Evolutionary conservation across 2,113 vertebrate genomes (phyloP).

Genomic region (Ictidomys tridecemlineatus): DNA sequence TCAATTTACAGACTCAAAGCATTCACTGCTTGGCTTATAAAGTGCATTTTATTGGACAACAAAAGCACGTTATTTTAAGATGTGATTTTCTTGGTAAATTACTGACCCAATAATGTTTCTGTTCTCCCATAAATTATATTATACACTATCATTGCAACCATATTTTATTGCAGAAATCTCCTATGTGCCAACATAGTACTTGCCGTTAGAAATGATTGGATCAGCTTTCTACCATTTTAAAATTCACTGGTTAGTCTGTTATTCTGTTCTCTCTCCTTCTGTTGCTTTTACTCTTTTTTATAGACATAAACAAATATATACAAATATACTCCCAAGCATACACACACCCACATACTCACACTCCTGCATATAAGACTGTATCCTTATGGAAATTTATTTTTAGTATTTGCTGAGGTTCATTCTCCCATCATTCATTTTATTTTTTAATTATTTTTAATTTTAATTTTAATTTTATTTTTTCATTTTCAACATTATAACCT

Average conservation of each 20-base stretch:
- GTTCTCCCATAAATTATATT: slow-evolving; percentile 22
- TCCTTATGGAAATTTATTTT: not conserved
- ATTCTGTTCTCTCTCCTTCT: not conserved
- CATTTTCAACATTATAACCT: slow-evolving; percentile 17
- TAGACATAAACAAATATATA: not conserved
- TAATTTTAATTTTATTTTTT: too few species aligned
- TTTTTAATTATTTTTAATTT: too few species aligned
- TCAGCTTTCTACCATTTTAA: not conserved
- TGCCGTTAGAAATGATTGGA: not conserved
- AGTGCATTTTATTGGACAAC: slow-evolving; percentile 62
- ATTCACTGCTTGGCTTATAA: slow-evolving; percentile 37
- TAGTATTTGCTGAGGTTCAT: not conserved
- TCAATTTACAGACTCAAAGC: not conserved
- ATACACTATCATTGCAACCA: not conserved
- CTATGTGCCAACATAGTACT: not conserved
- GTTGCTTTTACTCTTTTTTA: not conserved
- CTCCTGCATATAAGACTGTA: not conserved
- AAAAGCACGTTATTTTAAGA: slow-evolving; percentile 23
- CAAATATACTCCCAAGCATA: not conserved
- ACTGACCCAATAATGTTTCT: slow-evolving; percentile 6
- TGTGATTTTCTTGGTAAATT: slow-evolving; percentile 61
- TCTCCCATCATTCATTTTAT: not conserved
- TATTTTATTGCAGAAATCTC: slow-evolving; percentile 2
- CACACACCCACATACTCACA: not conserved
- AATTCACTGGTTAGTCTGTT: not conserved